Conservation (phyloP, 2,888 invertebrate genomes). For the Orthosia cruda region DNA sequence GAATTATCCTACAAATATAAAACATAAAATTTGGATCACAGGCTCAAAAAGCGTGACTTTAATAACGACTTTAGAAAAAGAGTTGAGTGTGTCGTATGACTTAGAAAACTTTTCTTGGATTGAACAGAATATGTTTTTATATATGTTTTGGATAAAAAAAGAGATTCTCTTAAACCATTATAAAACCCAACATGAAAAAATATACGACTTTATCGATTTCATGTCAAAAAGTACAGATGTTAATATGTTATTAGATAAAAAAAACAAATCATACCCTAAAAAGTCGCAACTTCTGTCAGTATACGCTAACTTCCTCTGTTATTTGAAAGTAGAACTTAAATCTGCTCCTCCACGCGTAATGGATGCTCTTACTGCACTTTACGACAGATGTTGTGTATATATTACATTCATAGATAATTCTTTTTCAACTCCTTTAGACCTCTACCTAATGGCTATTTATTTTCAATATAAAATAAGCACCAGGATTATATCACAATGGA, state of each 20-base stretch:
- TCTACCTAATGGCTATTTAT: not conserved
- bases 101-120: conserved; percentile 15
- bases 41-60: not conserved
- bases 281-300: not conserved
- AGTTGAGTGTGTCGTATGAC: conserved; percentile 1
- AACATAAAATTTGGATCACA: conserved; percentile 8
- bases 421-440: not conserved
- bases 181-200: not conserved
- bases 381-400: not conserved
- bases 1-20: not conserved
- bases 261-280: not conserved
- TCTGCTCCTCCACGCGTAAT: conserved; percentile 5
- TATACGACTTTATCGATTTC: not conserved
- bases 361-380: not conserved
- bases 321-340: conserved; percentile 13
- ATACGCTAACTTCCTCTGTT: conserved; percentile 6
- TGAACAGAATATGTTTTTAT: conserved; percentile 10
- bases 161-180: not conserved
- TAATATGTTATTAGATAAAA: not conserved
- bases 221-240: not conserved
- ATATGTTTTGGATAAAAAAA: conserved; percentile 14
- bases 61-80: not conserved
- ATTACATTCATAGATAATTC: too few relatives aligned
- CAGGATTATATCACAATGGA: too few relatives aligned
- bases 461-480: not conserved